Evolutionary conservation across 2,113 vertebrate genomes (phyloP), one percentile per base, ranked within the genome.

Genomic region (Colius striatus): DNA sequence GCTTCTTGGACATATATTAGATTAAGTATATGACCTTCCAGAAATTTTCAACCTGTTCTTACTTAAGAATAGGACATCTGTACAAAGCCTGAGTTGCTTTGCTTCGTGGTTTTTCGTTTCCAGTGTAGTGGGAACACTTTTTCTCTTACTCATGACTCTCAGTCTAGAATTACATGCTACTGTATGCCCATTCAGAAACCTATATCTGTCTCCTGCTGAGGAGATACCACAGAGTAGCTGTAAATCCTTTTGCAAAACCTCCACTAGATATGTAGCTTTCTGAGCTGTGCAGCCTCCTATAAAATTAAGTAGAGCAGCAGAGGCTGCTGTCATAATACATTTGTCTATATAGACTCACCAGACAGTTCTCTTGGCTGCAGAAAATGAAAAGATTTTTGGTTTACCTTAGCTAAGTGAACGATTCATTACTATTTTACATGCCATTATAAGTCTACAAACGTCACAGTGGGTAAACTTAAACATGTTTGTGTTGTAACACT

Each of bases 311-410:
- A 4, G 9, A 36, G 50, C 45, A n/a, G 41, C 38, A 84, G 86
- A 66, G 43, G 13, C 76, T 87, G 54, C 66, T 82, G 36, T 68
- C 16, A 1, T 68, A 13, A 15, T 21, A 18, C 14, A 1, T 80
- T 43, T 79, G n/a, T 63, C 2, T 1, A 0, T 34, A 19, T 43
- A 0, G 0, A 16, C 50, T 93, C 67, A 66, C 58, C 41, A 25
- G 20, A 30, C 17, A 32, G 26, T 65, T 61, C 54, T 75, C 6
- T 13, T 73, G 50, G 32, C 38, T 55, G 61, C 60, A 66, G 47
- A 67, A 86, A 78, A 84, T 54, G 32, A 66, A 88, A 86, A 25
- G 16, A 9, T 13, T 86, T 65, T 67, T 79, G 81, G 30, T 91
- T 60, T 43, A 57, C 79, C 70, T 66, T 16, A 63, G 60, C 26